Evolutionary conservation across 2,888 invertebrate genomes (phyloP).

Genomic region (Listrodromus nycthemerus): DNA sequence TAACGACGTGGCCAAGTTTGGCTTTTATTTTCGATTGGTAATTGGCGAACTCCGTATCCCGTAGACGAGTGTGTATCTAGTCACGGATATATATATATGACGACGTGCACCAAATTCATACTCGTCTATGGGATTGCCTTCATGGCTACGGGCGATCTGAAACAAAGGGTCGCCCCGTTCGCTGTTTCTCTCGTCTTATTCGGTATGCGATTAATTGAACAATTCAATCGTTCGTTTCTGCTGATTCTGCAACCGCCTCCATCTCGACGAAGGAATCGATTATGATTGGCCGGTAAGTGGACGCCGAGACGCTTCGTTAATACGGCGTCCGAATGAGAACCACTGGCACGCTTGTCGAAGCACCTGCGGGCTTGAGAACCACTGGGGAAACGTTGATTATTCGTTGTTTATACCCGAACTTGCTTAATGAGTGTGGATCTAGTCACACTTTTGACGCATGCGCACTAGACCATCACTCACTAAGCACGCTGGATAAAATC

Average conservation of each 20-base stretch:
- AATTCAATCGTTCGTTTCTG: slow-evolving; percentile 56
- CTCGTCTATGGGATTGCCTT: slow-evolving; percentile 91
- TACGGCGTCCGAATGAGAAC: slow-evolving; percentile 25
- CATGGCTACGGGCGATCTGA: slow-evolving; percentile 67
- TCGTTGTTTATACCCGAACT: slow-evolving; percentile 80
- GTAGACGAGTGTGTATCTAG: slow-evolving; percentile 97
- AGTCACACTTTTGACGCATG: slow-evolving; percentile 89
- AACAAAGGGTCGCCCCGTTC: background rate
- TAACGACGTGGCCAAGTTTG: background rate
- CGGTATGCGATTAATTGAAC: slow-evolving; percentile 52
- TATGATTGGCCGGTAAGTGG: slow-evolving; percentile 55
- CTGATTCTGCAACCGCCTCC: slow-evolving; percentile 18
- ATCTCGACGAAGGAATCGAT: slow-evolving; percentile 57
- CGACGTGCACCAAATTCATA: slow-evolving; percentile 93
- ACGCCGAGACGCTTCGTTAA: slow-evolving; percentile 8
- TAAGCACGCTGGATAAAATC: slow-evolving; percentile 83
- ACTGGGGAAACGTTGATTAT: slow-evolving; percentile 21
- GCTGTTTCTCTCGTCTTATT: background rate
- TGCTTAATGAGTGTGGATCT: slow-evolving; percentile 96
- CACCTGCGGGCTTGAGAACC: slow-evolving; percentile 46
- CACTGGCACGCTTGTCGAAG: slow-evolving; percentile 33
- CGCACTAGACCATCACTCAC: slow-evolving; percentile 91
- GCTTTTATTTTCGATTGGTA: slow-evolving; percentile 3
- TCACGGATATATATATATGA: slow-evolving; percentile 87
- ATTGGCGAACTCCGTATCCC: slow-evolving; percentile 84